phyloP scores from a whole-genome alignment of 2,797 vertebrate species.

The Chanos chanos region DNA sequence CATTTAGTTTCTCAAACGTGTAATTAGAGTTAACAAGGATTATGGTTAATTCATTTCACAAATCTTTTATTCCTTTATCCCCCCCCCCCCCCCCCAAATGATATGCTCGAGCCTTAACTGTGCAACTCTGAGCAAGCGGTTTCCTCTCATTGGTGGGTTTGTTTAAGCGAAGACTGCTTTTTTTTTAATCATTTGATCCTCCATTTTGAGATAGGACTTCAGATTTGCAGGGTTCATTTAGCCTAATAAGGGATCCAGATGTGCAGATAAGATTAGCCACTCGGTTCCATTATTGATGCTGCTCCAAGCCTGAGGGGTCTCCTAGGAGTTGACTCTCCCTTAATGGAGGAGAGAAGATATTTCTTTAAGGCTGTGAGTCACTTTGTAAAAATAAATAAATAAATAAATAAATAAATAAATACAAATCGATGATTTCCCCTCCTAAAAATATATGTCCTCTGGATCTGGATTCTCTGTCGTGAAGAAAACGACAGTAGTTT shows the following conservation, averaged over 20 bases:
- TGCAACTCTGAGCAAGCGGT: too few relatives aligned
- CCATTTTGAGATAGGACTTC: slow-evolving; percentile 6
- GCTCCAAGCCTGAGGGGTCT: slow-evolving; percentile 10
- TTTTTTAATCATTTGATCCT: too few relatives aligned
- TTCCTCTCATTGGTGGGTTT: too few relatives aligned
- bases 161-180: too few relatives aligned
- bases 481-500: slow-evolving; percentile 69
- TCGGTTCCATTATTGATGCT: slow-evolving; percentile 28
- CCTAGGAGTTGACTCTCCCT: slow-evolving; percentile 1
- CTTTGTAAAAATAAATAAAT: slow-evolving; percentile 20
- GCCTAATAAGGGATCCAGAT: slow-evolving; percentile 41
- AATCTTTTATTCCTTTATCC: too few relatives aligned
- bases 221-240: slow-evolving; percentile 26
- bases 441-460: slow-evolving; percentile 29
- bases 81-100: too few relatives aligned
- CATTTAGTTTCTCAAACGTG: too few relatives aligned
- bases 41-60: too few relatives aligned
- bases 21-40: too few relatives aligned
- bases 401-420: too few relatives aligned
- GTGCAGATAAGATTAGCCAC: slow-evolving; percentile 39
- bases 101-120: too few relatives aligned
- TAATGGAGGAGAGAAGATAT: slow-evolving; percentile 17
- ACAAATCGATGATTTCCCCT: slow-evolving; percentile 31
- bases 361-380: slow-evolving; percentile 17
- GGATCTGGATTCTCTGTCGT: slow-evolving; percentile 59